Conservation (phyloP, 2,113 vertebrate species). For the Sturnira hondurensis region DNA sequence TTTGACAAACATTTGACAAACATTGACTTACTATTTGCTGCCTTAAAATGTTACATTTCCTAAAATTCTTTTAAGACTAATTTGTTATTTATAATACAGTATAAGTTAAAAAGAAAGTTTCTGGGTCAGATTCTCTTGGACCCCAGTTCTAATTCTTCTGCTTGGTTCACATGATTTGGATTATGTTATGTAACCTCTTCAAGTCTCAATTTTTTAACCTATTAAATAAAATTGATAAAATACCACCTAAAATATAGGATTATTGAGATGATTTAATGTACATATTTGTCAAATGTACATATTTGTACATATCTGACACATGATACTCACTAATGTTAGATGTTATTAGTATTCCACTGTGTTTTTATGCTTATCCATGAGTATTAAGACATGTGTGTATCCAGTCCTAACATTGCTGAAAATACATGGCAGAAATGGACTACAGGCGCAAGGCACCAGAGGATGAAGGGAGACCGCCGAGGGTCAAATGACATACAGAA, state of each 20-base stretch:
- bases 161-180: neutral
- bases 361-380: neutral
- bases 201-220: neutral
- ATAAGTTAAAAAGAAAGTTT: neutral
- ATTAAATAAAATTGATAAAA: neutral
- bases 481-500: neutral
- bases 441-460: neutral
- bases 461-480: neutral
- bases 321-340: neutral
- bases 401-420: neutral
- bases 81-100: neutral
- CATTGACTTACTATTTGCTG: neutral
- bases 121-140: neutral
- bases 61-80: neutral
- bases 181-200: neutral
- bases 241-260: neutral
- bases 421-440: neutral
- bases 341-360: neutral
- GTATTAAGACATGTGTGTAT: neutral
- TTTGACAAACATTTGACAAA: too few relatives aligned
- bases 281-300: neutral
- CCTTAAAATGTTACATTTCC: neutral
- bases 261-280: neutral
- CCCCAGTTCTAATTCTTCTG: neutral
- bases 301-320: neutral